These are phyloP conservation scores for Whitmania pigra DNA, from an alignment of 1,140 invertebrate species.

Conservation along the genomic window DNA sequence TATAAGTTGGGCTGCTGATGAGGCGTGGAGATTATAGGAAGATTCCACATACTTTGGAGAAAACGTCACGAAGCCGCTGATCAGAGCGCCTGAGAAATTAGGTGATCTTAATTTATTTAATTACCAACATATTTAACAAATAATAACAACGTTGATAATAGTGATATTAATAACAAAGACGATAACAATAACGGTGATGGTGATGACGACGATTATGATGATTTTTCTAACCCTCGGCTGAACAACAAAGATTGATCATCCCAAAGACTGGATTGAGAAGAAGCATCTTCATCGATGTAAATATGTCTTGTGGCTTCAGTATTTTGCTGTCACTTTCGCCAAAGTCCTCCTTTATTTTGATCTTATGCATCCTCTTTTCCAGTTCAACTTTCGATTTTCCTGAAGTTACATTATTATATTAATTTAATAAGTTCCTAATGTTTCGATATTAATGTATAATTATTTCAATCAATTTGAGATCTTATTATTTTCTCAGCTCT, in stretches of 20 bases:
- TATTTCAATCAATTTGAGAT: no score
- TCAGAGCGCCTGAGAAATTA: constrained; percentile 46
- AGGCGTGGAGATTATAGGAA: constrained; percentile 62
- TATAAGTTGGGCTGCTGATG: constrained; percentile 58
- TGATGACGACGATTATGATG: neutral
- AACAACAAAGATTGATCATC: constrained; percentile 63
- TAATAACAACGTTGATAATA: neutral
- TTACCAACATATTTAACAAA: neutral
- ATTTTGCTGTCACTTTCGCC: constrained; percentile 10
- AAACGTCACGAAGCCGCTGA: constrained; percentile 67
- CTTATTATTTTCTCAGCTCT: no score
- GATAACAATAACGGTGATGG: no score
- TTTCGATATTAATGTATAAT: no score
- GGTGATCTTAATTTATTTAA: neutral
- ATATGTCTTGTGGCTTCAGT: constrained; percentile 46
- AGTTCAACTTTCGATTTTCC: constrained; percentile 25
- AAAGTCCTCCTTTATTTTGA: constrained; percentile 56
- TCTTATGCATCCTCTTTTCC: constrained; percentile 31
- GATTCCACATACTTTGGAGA: constrained; percentile 68
- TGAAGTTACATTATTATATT: no score
- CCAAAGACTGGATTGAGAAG: constrained; percentile 65
- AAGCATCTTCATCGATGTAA: constrained; percentile 52
- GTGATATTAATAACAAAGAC: neutral
- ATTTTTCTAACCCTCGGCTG: constrained; percentile 52
- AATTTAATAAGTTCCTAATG: neutral